Percentiles rank a stretch among this genome's conserved stretches.
Conservation (phyloP, 2,888 invertebrate species). For the Lydus trimaculatus region DNA sequence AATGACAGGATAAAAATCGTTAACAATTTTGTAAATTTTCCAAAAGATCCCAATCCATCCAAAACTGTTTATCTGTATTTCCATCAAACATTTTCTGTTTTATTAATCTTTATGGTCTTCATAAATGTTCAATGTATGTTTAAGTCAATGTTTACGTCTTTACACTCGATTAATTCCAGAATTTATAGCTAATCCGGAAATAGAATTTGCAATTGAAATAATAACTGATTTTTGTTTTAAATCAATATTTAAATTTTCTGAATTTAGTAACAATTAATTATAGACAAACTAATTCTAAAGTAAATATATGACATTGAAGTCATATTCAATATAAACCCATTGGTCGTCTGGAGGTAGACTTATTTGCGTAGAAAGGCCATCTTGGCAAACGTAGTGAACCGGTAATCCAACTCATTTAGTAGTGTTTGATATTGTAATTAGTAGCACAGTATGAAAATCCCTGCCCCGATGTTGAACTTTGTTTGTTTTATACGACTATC, state of each 20-base stretch:
- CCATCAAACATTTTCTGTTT: neutral
- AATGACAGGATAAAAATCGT: neutral
- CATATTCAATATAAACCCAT: neutral
- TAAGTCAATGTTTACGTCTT: constrained; percentile 2
- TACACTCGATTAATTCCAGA: neutral
- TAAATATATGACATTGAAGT: neutral
- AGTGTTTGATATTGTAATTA: constrained; percentile 48
- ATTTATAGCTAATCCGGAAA: neutral
- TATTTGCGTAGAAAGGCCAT: neutral
- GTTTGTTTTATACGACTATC: constrained; percentile 19
- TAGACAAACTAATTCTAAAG: neutral
- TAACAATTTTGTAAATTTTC: neutral
- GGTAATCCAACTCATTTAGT: constrained; percentile 41
- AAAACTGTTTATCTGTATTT: neutral
- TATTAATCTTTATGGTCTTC: neutral
- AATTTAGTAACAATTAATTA: too few relatives aligned
- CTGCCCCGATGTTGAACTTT: constrained; percentile 20
- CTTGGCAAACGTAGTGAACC: constrained; percentile 20
- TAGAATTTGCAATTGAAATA: neutral
- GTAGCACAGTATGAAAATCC: constrained; percentile 31
- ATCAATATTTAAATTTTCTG: neutral
- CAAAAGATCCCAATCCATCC: neutral
- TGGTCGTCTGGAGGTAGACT: too few relatives aligned
- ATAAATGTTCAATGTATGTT: neutral
- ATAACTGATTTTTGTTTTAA: neutral